Conservation (phyloP, 2,888 invertebrate genomes). For the Taenaris catops region DNA sequence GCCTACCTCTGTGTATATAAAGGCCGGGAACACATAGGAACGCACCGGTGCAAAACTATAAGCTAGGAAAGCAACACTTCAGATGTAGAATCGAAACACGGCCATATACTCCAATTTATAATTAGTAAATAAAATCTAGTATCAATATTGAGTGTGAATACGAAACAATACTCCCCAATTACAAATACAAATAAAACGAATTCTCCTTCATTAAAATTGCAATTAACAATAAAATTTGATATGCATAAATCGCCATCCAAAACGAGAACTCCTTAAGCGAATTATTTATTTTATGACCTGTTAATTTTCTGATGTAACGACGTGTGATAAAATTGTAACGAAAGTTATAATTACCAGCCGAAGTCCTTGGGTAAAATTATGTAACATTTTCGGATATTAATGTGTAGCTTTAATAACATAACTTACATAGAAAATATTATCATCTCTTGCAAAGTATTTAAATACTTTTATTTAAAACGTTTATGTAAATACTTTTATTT, state of each 20-base stretch:
- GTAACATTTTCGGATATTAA: constrained; percentile 8
- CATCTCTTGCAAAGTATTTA: no score
- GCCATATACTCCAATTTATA: constrained; percentile 12
- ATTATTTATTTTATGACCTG: constrained; percentile 7
- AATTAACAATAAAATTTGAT: constrained; percentile 8
- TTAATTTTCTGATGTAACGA: constrained; percentile 1
- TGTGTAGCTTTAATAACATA: constrained; percentile 8
- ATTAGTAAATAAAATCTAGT: constrained; percentile 9
- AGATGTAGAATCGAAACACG: no score
- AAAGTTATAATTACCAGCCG: constrained; percentile 10
- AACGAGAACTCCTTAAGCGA: constrained; percentile 3
- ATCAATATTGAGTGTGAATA: constrained; percentile 4
- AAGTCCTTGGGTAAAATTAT: constrained; percentile 7
- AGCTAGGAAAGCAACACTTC: no score
- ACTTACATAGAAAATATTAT: no score
- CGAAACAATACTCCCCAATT: constrained; percentile 20
- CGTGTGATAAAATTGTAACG: constrained; percentile 10
- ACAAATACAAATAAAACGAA: no score
- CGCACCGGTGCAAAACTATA: no score
- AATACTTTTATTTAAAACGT: no score
- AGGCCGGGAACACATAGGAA: no score
- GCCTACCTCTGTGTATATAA: no score
- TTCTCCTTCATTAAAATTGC: constrained; percentile 12
- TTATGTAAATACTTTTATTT: no score
- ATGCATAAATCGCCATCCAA: constrained; percentile 5